Conservation (phyloP, 2,888 invertebrate species). For the Callyntrura guangdongensis region DNA sequence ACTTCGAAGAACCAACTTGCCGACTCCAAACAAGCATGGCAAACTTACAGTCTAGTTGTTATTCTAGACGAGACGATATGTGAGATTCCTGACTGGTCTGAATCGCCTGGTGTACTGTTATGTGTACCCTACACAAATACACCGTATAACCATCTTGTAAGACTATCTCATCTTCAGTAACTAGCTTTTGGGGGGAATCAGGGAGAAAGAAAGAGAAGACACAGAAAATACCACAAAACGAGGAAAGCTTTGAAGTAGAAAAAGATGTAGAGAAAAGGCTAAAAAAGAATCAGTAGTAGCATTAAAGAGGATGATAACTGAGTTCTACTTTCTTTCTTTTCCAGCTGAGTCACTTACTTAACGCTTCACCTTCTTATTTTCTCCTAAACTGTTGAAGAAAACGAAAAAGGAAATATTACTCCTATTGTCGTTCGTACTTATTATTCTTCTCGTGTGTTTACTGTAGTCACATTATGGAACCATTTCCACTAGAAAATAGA, state of each 20-base stretch:
- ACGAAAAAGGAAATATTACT: slow-evolving; percentile 67
- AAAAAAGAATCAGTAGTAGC: slow-evolving; percentile 69
- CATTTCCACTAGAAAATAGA: slow-evolving; percentile 45
- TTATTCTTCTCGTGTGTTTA: slow-evolving; percentile 49
- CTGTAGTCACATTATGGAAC: slow-evolving; percentile 32
- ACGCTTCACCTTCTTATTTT: slow-evolving; percentile 73
- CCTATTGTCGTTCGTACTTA: slow-evolving; percentile 61
- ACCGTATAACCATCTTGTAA: slow-evolving; percentile 10
- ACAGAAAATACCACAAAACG: slow-evolving; percentile 61
- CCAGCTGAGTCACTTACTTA: slow-evolving; percentile 74
- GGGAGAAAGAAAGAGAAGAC: slow-evolving; percentile 19
- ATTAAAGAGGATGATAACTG: slow-evolving; percentile 78
- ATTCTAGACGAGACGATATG: slow-evolving; percentile 14
- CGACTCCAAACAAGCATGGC: slow-evolving; percentile 19
- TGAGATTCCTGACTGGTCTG: slow-evolving; percentile 10
- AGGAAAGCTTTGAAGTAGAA: slow-evolving; percentile 71
- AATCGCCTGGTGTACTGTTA: no score
- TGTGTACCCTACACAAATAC: not conserved
- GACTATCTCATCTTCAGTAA: slow-evolving; percentile 30
- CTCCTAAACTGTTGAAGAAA: slow-evolving; percentile 73
- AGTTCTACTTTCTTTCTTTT: slow-evolving; percentile 70
- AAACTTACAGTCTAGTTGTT: not conserved
- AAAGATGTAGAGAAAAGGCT: slow-evolving; percentile 53
- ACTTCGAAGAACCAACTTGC: slow-evolving; percentile 56
- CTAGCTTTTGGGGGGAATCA: slow-evolving; percentile 39